Evolutionary conservation across 1,140 invertebrate species (phyloP).

Genomic region (Chironomus striatipennis): DNA sequence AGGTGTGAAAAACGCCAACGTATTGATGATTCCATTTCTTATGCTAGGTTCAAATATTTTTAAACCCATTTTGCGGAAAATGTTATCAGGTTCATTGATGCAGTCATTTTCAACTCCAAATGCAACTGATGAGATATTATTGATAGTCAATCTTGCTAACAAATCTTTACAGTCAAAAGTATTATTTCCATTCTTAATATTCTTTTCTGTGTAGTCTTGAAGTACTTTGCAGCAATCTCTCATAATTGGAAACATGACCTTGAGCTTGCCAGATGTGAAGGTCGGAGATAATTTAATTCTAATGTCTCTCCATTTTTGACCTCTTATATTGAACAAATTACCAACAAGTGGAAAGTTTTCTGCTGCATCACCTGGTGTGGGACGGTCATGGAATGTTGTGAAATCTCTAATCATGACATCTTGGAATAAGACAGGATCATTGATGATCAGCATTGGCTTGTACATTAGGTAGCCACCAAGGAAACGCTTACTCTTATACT

Average conservation of each 20-base stretch:
- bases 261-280: conserved; percentile 45
- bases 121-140: conserved; percentile 36
- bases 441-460: conserved; percentile 34
- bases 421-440: conserved; percentile 39
- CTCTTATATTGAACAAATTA: conserved; percentile 40
- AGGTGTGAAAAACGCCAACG: conserved; percentile 29
- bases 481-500: neutral
- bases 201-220: conserved; percentile 24
- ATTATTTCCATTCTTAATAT: conserved; percentile 25
- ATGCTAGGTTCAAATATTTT: conserved; percentile 28
- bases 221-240: conserved; percentile 31
- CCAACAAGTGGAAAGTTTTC: conserved; percentile 30
- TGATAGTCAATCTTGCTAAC: conserved; percentile 31
- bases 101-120: conserved; percentile 38
- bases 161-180: conserved; percentile 33
- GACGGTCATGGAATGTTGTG: conserved; percentile 36
- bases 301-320: conserved; percentile 39
- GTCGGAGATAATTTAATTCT: conserved; percentile 39
- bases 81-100: conserved; percentile 31
- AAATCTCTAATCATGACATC: conserved; percentile 40
- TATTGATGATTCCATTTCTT: conserved; percentile 26
- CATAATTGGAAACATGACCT: conserved; percentile 42
- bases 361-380: conserved; percentile 31
- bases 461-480: conserved; percentile 33
- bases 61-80: conserved; percentile 32